phyloP scores from a whole-genome alignment of 2,888 invertebrate genomes.

The Acleris holmiana region DNA sequence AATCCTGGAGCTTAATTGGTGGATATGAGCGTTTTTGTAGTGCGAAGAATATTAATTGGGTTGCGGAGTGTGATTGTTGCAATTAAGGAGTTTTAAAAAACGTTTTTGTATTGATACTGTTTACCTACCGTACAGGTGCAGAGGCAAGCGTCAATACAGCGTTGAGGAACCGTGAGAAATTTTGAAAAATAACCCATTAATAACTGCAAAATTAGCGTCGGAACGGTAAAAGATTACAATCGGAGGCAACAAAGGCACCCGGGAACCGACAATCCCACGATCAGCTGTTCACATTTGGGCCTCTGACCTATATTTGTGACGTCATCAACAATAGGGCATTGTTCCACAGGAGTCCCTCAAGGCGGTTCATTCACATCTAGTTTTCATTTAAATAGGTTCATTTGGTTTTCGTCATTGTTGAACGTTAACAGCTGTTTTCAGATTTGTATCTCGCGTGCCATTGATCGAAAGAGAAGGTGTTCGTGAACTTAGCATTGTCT shows the following conservation, averaged over 20 bases:
- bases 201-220: slow-evolving; percentile 7
- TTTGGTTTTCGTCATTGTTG: slow-evolving; percentile 76
- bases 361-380: slow-evolving; percentile 81
- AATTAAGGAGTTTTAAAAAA: slow-evolving; percentile 19
- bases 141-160: background rate
- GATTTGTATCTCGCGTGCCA: slow-evolving; percentile 66
- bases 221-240: slow-evolving; percentile 42
- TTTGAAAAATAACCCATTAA: slow-evolving; percentile 8
- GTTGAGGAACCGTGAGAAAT: background rate
- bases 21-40: slow-evolving; percentile 15
- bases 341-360: slow-evolving; percentile 81
- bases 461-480: slow-evolving; percentile 72
- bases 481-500: slow-evolving; percentile 71
- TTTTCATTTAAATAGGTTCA: slow-evolving; percentile 74
- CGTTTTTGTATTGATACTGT: slow-evolving; percentile 1
- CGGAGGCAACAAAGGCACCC: slow-evolving; percentile 48
- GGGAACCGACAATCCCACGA: slow-evolving; percentile 62
- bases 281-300: slow-evolving; percentile 81
- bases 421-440: slow-evolving; percentile 74
- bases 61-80: slow-evolving; percentile 25
- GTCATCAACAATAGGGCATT: slow-evolving; percentile 82
- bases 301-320: slow-evolving; percentile 83
- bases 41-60: slow-evolving; percentile 34
- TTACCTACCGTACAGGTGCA: background rate
- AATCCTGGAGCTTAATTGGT: slow-evolving; percentile 33